Evolutionary conservation across 2,797 vertebrate genomes (phyloP), one percentile per base, ranked within the genome.

Genomic region (Sorex maritimensis): DNA sequence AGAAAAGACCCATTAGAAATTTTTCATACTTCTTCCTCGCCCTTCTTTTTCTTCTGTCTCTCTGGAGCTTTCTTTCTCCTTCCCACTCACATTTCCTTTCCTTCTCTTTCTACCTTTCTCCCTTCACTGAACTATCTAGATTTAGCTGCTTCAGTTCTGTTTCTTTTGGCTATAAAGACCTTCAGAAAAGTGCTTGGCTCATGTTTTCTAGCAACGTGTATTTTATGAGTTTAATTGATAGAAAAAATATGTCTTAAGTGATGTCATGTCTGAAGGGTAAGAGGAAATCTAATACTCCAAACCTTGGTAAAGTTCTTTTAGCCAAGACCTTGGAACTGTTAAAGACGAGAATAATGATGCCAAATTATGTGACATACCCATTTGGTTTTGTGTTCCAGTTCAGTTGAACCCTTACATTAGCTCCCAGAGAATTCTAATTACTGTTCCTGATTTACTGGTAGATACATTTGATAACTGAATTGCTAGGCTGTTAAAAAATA

Each of bases 221-320:
- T 96, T 96, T 95, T 98, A 94, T 97, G 97, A 86, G 17, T 95
- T 94, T 86, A 96, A 98, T 97, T 98, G 97, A 82, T 96, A 90
- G 97, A 90, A 78, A 90, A 97, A 98, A 95, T 96, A 88, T 92
- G 93, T 28, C 93, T 63, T 83, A 96, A 44, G 88, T 98, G 98
- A 97, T 87, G 93, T 97, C 96, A 97, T 97, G 96, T 96, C 93
- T 98, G 97, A 98, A 97, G 94, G 94, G 95, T 97, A 96, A 97
- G 95, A 96, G 92, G 96, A 98, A 98, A 98, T 95, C 94, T 87
- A 94, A 93, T 89, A 78, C 95, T 94, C 80, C 74, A 68, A 9
- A 67, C 92, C 63, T 24, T 94, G 72, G 95, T 95, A 89, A 96
- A 95, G 88, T 95, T 23, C 44, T 88, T 1, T 95, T 94, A 81